A percentile compares a stretch with the other conserved stretches of the same genome.
These are phyloP conservation scores for Aspidapion aeneum DNA, from an alignment of 2,888 invertebrate species.

Conservation along the genomic window DNA sequence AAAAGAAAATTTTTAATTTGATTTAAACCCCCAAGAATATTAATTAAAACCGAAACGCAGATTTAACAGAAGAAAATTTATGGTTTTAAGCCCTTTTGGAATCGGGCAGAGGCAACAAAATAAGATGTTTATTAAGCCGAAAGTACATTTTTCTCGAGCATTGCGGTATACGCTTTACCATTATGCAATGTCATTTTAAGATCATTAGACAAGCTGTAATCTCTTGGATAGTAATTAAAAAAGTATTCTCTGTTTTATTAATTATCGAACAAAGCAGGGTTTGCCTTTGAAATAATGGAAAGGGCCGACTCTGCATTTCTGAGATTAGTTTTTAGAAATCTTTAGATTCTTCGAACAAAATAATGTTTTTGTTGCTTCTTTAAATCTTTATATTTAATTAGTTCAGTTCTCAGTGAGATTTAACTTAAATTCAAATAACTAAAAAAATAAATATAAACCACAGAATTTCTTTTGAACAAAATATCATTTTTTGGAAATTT, in stretches of 20 bases:
- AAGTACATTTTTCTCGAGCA: conserved; percentile 36
- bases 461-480: too few relatives aligned
- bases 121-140: conserved; percentile 38
- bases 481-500: too few relatives aligned
- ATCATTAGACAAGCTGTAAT: conserved; percentile 28
- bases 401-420: too few relatives aligned
- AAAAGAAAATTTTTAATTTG: conserved; percentile 43
- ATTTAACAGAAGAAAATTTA: conserved; percentile 36
- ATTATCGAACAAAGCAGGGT: not conserved
- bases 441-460: too few relatives aligned
- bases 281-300: not conserved
- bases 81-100: conserved; percentile 24
- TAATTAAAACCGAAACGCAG: conserved; percentile 44
- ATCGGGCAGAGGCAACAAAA: conserved; percentile 25
- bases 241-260: conserved; percentile 8
- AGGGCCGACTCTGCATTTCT: not conserved
- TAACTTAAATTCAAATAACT: too few relatives aligned
- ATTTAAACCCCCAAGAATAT: conserved; percentile 42
- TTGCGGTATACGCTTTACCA: conserved; percentile 31
- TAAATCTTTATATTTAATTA: too few relatives aligned
- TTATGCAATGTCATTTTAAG: conserved; percentile 41
- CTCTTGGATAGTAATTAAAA: conserved; percentile 19
- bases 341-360: not conserved
- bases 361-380: not conserved
- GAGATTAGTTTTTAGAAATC: not conserved